These are phyloP conservation scores for Agrilus biguttatus DNA, from an alignment of 2,888 invertebrate genomes.

Conservation along the genomic window DNA sequence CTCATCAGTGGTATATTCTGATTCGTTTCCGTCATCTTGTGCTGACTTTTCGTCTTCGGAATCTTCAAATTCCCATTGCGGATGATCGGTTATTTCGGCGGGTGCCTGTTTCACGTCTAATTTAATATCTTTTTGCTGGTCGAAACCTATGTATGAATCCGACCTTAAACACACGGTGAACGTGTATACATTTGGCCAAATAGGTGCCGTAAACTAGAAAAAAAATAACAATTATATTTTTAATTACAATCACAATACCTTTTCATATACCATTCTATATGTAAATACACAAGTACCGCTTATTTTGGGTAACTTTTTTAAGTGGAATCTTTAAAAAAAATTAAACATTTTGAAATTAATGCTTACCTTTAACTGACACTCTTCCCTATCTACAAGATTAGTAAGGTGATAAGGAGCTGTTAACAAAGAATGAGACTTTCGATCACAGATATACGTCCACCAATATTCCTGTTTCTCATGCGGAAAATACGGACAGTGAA, in stretches of 20 bases:
- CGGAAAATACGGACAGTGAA: slow-evolving; percentile 94
- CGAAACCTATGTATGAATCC: slow-evolving; percentile 96
- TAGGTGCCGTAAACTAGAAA: slow-evolving; percentile 76
- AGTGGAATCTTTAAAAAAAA: neutral
- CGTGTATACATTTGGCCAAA: slow-evolving; percentile 82
- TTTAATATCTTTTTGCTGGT: slow-evolving; percentile 90
- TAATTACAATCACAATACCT: neutral
- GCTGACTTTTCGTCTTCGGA: slow-evolving; percentile 61
- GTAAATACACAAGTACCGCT: neutral
- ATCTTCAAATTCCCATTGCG: slow-evolving; percentile 96
- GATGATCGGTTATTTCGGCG: slow-evolving; percentile 79
- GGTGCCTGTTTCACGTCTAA: slow-evolving; percentile 94
- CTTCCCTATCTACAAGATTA: slow-evolving; percentile 76
- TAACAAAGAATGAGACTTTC: slow-evolving; percentile 79
- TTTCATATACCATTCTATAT: no score
- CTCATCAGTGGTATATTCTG: slow-evolving; percentile 54
- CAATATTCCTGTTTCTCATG: slow-evolving; percentile 96
- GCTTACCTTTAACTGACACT: slow-evolving; percentile 68
- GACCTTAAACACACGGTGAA: slow-evolving; percentile 87
- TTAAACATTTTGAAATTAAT: neutral
- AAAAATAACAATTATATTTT: slow-evolving; percentile 1
- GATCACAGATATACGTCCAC: slow-evolving; percentile 98
- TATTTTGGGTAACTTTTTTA: neutral
- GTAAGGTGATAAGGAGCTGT: slow-evolving; percentile 91
- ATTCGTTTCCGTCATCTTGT: slow-evolving; percentile 46